Evolutionary conservation across 2,113 vertebrate genomes (phyloP).

Genomic region (Taxidea taxus): DNA sequence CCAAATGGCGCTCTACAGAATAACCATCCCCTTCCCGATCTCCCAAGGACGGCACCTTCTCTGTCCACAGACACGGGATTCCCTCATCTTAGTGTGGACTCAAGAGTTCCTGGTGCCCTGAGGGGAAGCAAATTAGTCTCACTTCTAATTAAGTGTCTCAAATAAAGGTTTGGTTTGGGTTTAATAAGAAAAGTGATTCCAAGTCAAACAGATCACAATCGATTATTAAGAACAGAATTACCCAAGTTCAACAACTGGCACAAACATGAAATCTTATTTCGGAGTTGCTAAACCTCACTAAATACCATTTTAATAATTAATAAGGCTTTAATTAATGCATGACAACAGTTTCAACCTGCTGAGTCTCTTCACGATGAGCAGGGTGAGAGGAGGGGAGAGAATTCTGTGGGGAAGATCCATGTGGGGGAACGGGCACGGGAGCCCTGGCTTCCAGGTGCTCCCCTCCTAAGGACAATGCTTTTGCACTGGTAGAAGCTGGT

Average conservation of each 20-base stretch:
- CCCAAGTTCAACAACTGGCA: slow-evolving; percentile 70
- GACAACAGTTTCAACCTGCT: slow-evolving; percentile 59
- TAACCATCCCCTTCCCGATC: slow-evolving; percentile 50
- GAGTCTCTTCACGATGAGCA: not conserved
- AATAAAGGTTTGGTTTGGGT: slow-evolving; percentile 79
- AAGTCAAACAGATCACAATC: slow-evolving; percentile 83
- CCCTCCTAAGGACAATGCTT: not conserved
- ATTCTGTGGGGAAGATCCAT: not conserved
- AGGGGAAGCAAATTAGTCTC: slow-evolving; percentile 59
- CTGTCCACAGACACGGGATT: not conserved
- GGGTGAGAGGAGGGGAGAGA: not conserved
- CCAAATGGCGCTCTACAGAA: not conserved
- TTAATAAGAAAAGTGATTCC: slow-evolving; percentile 82
- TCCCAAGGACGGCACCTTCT: not conserved
- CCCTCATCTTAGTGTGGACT: not conserved
- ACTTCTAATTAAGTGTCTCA: slow-evolving; percentile 77
- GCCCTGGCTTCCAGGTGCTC: fast-evolving
- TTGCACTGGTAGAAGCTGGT: not conserved
- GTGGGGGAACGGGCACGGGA: fast-evolving
- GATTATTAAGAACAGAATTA: slow-evolving; percentile 82
- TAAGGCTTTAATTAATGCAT: slow-evolving; percentile 76
- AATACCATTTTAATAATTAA: slow-evolving; percentile 83
- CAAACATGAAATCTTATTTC: slow-evolving; percentile 53
- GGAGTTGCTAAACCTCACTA: slow-evolving; percentile 77
- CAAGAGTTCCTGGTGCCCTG: slow-evolving; percentile 30